Percentiles rank a stretch among this genome's conserved stretches.
These are phyloP conservation scores for Erebia aethiops DNA, from an alignment of 2,888 invertebrate genomes.

Conservation along the genomic window DNA sequence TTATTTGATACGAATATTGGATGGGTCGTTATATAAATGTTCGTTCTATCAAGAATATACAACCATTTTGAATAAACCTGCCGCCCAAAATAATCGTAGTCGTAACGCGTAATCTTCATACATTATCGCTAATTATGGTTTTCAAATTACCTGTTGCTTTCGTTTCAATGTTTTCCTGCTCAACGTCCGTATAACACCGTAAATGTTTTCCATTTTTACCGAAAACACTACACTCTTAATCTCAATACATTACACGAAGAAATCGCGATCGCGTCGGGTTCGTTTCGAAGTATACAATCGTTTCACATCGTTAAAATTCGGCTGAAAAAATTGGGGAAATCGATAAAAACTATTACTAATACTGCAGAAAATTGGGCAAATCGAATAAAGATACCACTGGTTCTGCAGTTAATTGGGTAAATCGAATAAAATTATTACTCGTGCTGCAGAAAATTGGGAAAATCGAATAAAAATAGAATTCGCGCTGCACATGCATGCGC, in stretches of 20 bases:
- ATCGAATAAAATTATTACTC: too few species aligned
- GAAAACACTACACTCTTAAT: slow-evolving; percentile 28
- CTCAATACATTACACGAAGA: slow-evolving; percentile 33
- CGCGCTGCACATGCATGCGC: slow-evolving; percentile 53
- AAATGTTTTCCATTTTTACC: slow-evolving; percentile 69
- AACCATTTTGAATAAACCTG: background rate
- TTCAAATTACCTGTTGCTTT: slow-evolving; percentile 64
- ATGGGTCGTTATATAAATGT: too few species aligned
- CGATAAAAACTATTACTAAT: too few species aligned
- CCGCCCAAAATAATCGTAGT: background rate
- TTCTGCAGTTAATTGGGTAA: background rate
- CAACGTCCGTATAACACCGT: slow-evolving; percentile 73
- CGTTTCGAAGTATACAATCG: slow-evolving; percentile 16
- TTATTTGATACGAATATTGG: too few species aligned
- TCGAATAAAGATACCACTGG: slow-evolving; percentile 7
- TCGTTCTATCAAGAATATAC: background rate
- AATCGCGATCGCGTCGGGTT: slow-evolving; percentile 17
- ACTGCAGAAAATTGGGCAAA: slow-evolving; percentile 2
- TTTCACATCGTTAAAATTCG: slow-evolving; percentile 2
- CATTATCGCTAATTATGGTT: background rate
- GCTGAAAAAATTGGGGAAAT: background rate
- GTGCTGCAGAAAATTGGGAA: background rate
- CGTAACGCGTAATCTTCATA: background rate
- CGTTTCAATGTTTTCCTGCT: slow-evolving; percentile 75
- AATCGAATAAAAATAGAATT: slow-evolving; percentile 17